Base-by-base conservation (phyloP, 2,888 invertebrate species). In the Leptinotarsa haldemani region DNA sequence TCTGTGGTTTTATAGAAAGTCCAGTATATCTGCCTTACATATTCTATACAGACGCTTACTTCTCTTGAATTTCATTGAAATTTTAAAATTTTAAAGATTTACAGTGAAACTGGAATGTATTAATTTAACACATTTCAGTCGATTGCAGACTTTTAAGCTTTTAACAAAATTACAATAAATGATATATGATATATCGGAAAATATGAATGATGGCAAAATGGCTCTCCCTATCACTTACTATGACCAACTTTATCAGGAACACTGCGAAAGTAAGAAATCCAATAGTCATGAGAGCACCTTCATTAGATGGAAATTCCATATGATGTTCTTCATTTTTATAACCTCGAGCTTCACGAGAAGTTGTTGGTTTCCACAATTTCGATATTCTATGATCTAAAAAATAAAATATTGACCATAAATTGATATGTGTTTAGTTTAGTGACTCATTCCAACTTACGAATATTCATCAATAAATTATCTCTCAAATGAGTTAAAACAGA, bases 241-340 rank as follows among this genome's bases (percentile, higher is more conserved):
- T 89, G 50, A 95, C 94, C 50, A 95, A 88, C 88, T 95, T 95
- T 68, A 96, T 93, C 71, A 95, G 90, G 84, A 94, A 95, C 7
- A 95, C 95, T 0, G 95, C 95, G 86, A 95, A 95, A 0, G 95
- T 95, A 13, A 96, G 89, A 85, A 95, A 95, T 25, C 94, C 94
- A 79, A 96, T 94, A 52, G 94, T 93, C 91, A 95, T 92, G 68
- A 96, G 88, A 0, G 95, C 93, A 64, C 94, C 93, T 87, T 95
- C 95, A 4, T 93, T 90, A 0, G 95, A 94, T 15, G 95, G 95
- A 85, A 95, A 94, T 79, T 94, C 93, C 80, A 94, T 89, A 79
- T 90, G 90, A 1, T 91, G 90, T 4, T 85, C 83, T 40, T 83
- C 83, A 48, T 80, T 77, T 73, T 84, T 81, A 56, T 84, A 81